Evolutionary conservation across 2,888 invertebrate genomes (phyloP).

Genomic region (Achlya flavicornis): DNA sequence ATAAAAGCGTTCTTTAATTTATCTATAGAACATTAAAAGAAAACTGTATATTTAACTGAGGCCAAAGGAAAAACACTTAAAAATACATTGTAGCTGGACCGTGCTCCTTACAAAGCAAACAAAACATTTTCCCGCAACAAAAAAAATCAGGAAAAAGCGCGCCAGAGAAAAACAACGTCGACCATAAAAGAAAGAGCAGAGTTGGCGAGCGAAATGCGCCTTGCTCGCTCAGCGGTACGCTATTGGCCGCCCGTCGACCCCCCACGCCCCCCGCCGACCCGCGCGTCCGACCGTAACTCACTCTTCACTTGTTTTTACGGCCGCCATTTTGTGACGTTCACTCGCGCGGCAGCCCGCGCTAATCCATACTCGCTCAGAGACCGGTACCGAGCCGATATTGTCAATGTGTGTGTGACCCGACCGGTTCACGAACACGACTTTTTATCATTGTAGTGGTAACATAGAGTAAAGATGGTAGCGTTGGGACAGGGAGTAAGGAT

Average conservation of each 20-base stretch:
- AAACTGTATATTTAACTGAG: slow-evolving; percentile 43
- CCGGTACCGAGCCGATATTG: slow-evolving; percentile 33
- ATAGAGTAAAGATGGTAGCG: slow-evolving; percentile 28
- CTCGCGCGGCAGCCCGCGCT: slow-evolving; percentile 75
- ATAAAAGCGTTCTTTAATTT: not conserved
- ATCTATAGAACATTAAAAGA: slow-evolving; percentile 33
- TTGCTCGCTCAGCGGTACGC: slow-evolving; percentile 73
- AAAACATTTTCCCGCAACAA: slow-evolving; percentile 75
- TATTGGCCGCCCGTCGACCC: slow-evolving; percentile 67
- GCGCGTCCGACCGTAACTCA: slow-evolving; percentile 76
- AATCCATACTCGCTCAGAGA: slow-evolving; percentile 62
- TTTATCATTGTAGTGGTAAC: slow-evolving; percentile 24
- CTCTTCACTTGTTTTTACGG: slow-evolving; percentile 84
- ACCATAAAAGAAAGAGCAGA: slow-evolving; percentile 82
- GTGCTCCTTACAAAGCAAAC: slow-evolving; percentile 75
- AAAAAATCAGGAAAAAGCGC: slow-evolving; percentile 79
- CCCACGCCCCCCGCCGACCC: slow-evolving; percentile 41
- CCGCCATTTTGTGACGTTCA: slow-evolving; percentile 84
- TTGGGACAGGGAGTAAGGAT: slow-evolving; percentile 19
- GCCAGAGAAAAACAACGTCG: slow-evolving; percentile 79
- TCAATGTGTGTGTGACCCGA: slow-evolving; percentile 66
- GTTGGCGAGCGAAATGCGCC: slow-evolving; percentile 75
- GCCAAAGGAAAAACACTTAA: slow-evolving; percentile 65
- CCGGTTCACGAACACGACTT: slow-evolving; percentile 27
- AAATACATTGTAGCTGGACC: slow-evolving; percentile 68